phyloP scores from a whole-genome alignment of 2,888 invertebrate genomes.

The Drosophila birchii region DNA sequence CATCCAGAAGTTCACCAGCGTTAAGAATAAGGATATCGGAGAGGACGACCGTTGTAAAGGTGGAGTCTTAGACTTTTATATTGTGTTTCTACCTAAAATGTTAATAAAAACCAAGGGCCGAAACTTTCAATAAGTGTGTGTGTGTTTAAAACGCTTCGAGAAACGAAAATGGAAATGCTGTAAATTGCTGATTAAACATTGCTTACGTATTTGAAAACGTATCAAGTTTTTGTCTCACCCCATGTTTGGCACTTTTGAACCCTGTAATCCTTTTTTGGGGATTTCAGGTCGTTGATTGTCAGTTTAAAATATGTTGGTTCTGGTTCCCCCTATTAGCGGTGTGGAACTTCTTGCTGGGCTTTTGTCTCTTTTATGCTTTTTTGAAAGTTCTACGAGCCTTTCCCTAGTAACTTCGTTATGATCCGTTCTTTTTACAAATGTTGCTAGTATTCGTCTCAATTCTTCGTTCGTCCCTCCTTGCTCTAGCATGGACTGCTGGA shows the following conservation, averaged over 20 bases:
- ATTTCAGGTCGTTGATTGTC: neutral
- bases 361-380: too few species aligned
- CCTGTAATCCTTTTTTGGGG: neutral
- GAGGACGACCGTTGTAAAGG: constrained; percentile 96
- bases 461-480: too few species aligned
- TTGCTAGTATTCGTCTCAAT: too few species aligned
- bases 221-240: neutral
- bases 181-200: neutral
- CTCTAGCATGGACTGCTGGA: too few species aligned
- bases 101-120: constrained; percentile 70
- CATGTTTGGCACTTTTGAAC: neutral
- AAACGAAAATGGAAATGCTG: neutral
- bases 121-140: constrained; percentile 55
- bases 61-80: constrained; percentile 86
- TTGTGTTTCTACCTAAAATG: constrained; percentile 69
- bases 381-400: too few species aligned
- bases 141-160: too few species aligned
- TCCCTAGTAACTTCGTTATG: too few species aligned
- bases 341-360: too few species aligned
- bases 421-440: too few species aligned
- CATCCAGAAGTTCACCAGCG: constrained; percentile 99
- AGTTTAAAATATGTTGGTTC: neutral
- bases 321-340: too few species aligned
- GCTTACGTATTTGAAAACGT: neutral
- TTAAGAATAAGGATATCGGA: constrained; percentile 99